Conservation (phyloP, 2,797 vertebrate species). For the Oreochromis mossambicus region DNA sequence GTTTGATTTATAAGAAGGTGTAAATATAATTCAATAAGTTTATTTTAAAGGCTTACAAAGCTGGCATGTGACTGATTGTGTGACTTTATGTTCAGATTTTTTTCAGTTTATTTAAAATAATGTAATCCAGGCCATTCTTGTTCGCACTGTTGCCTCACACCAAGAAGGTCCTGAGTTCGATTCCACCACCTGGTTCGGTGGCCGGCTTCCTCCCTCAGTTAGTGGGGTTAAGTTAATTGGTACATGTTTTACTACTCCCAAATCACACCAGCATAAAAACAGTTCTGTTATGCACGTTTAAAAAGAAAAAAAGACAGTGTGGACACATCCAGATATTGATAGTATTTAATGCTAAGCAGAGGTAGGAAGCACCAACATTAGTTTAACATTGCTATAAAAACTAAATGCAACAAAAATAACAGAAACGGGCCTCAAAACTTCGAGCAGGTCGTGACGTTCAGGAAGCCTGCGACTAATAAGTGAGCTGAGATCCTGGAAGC, state of each 20-base stretch:
- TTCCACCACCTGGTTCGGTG: background rate
- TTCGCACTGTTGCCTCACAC: background rate
- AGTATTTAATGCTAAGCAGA: background rate
- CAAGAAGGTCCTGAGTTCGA: background rate
- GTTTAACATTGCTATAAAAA: background rate
- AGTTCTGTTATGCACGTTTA: background rate
- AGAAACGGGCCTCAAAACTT: background rate
- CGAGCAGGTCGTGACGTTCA: background rate
- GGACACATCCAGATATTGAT: background rate
- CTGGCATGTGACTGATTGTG: background rate
- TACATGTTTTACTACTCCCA: background rate
- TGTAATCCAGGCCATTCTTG: background rate
- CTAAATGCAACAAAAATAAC: background rate
- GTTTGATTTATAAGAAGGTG: background rate
- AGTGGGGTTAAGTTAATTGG: background rate
- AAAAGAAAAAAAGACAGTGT: background rate
- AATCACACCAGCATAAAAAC: background rate
- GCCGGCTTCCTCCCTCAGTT: background rate
- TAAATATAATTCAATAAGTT: background rate
- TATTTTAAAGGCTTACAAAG: background rate
- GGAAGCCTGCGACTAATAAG: background rate
- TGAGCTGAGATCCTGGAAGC: background rate
- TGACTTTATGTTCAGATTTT: background rate
- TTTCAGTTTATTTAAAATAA: background rate
- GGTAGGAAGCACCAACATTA: background rate